Conservation (phyloP, 1,140 invertebrate species). For the Lethocerus indicus region DNA sequence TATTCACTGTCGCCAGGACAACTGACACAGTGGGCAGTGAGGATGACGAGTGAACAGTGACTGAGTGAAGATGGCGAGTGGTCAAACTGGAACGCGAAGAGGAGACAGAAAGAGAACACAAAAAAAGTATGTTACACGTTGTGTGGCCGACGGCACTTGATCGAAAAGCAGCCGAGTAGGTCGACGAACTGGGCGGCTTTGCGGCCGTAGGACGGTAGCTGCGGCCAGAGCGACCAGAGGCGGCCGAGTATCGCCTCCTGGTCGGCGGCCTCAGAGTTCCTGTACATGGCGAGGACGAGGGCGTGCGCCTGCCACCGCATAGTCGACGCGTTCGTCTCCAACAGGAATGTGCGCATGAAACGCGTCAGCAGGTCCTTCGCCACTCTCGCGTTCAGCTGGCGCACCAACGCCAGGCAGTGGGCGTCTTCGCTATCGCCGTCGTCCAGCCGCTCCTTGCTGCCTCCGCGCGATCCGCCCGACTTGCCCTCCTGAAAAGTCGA, state of each 20-base stretch:
- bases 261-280: conserved; percentile 59
- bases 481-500: too few species aligned
- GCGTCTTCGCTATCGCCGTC: conserved; percentile 50
- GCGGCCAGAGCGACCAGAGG: conserved; percentile 82
- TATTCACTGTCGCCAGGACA: too few species aligned
- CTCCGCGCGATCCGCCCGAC: too few species aligned
- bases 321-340: conserved; percentile 84
- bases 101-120: too few species aligned
- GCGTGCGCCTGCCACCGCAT: conserved; percentile 93
- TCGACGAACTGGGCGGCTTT: conserved; percentile 95
- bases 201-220: conserved; percentile 74
- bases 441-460: conserved; percentile 19
- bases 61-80: too few species aligned
- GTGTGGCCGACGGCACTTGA: too few species aligned
- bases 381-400: conserved; percentile 51
- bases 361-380: conserved; percentile 45
- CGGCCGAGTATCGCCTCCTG: conserved; percentile 65
- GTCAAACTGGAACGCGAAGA: too few species aligned
- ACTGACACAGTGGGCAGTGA: too few species aligned
- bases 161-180: conserved; percentile 79
- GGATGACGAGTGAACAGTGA: too few species aligned
- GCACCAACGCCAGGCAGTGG: conserved; percentile 46
- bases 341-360: conserved; percentile 78
- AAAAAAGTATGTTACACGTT: too few species aligned
- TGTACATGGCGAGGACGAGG: conserved; percentile 67